These are phyloP conservation scores for Eilema griseolum DNA, from an alignment of 2,888 invertebrate genomes.

Conservation along the genomic window DNA sequence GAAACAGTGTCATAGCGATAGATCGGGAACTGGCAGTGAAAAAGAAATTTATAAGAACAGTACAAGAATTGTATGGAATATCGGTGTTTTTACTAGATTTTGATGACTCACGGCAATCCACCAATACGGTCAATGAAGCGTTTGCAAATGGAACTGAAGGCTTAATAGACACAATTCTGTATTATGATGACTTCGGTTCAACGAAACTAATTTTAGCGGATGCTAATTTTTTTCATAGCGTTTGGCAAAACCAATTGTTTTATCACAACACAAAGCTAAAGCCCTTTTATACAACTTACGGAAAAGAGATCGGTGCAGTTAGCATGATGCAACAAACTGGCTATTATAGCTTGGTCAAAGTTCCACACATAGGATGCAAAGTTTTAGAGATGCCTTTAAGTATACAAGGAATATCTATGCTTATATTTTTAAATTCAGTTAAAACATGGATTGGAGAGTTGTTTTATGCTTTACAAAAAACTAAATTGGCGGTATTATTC, in stretches of 20 bases:
- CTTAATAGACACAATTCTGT: slow-evolving; percentile 53
- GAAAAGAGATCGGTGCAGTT: slow-evolving; percentile 56
- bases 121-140: slow-evolving; percentile 56
- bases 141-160: slow-evolving; percentile 57
- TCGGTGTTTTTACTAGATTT: slow-evolving; percentile 64
- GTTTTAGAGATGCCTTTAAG: slow-evolving; percentile 68
- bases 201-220: slow-evolving; percentile 66
- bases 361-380: slow-evolving; percentile 59
- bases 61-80: slow-evolving; percentile 56
- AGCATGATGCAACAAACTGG: slow-evolving; percentile 71
- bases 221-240: slow-evolving; percentile 63
- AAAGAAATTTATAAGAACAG: slow-evolving; percentile 53
- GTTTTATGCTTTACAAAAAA: slow-evolving; percentile 61
- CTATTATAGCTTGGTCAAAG: slow-evolving; percentile 60
- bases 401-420: slow-evolving; percentile 60
- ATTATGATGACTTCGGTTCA: slow-evolving; percentile 63
- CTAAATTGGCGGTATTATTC: slow-evolving; percentile 64
- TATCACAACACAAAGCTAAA: slow-evolving; percentile 53
- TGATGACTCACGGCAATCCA: slow-evolving; percentile 53
- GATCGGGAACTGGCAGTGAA: slow-evolving; percentile 65
- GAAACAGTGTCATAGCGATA: slow-evolving; percentile 63
- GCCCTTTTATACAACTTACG: slow-evolving; percentile 56
- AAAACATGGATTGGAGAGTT: slow-evolving; percentile 57
- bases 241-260: slow-evolving; percentile 69
- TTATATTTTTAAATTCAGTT: slow-evolving; percentile 64